Base-by-base conservation (phyloP, 2,113 vertebrate genomes). In the Triplophysa tibetana region DNA sequence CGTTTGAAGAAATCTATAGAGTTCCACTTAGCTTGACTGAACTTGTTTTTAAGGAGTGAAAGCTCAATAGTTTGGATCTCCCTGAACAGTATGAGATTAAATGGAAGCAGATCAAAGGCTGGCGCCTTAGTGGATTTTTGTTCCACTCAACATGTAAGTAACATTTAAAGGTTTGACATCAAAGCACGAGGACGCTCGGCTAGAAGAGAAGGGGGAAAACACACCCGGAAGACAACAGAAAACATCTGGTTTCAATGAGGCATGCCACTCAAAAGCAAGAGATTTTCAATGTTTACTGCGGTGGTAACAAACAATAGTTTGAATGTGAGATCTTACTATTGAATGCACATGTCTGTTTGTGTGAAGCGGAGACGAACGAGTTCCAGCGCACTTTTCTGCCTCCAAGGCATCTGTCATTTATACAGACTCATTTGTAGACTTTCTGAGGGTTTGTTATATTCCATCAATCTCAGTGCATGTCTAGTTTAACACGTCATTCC, bases 21-120 rank as follows among this genome's bases (percentile, higher is more conserved):
- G 43, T 45, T 45, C 1, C 10, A 11, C 2, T 45, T 45, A 58
- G 6, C 29, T 19, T 29, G 33, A 69, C n/a, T 52, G 16, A 61
- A 80, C 62, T 77, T 56, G 61, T 67, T 72, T 69, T 69, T 21
- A 50, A 65, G 72, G 50, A 70, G 33, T 54, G 4, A 48, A 29
- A 48, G 0, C 54, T 70, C 58, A 60, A 70, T 65, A 72, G 64
- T 61, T 70, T 56, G 69, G 24, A 79, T 70, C 66, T 61, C 14
- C 26, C 52, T 10, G 60, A 80, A 66, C 41, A 75, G 54, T 52
- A 75, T 63, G 7, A 81, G 52, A 75, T 68, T 75, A 68, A 74
- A 74, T 56, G 38, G 10, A 74, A 80, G 13, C 8, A 21, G 33
- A 73, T 61, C 76, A 67, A 61, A 50, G 33, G 52, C 60, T 54